These are phyloP conservation scores for Andrena camellia DNA, from an alignment of 2,888 invertebrate species.

Conservation along the genomic window DNA sequence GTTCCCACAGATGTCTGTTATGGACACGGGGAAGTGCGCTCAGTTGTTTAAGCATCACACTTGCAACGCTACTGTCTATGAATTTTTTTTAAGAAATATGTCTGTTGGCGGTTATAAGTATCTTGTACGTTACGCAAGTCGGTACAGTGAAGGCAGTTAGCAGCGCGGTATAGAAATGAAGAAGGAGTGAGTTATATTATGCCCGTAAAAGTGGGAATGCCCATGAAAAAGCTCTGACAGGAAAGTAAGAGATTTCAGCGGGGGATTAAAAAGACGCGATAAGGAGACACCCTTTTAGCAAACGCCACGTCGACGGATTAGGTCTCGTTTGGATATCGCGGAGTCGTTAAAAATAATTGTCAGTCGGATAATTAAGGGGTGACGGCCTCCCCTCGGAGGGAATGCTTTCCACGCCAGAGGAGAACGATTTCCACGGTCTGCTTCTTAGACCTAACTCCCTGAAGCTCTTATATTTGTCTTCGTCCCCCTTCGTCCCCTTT, in stretches of 20 bases:
- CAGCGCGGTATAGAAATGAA: no score
- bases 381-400: conserved; percentile 15
- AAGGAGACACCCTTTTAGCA: conserved; percentile 65
- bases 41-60: neutral
- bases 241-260: conserved; percentile 60
- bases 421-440: conserved; percentile 70
- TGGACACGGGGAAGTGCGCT: conserved; percentile 1
- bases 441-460: conserved; percentile 61
- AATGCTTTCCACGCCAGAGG: conserved; percentile 19
- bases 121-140: no score
- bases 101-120: neutral
- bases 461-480: conserved; percentile 58
- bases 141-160: no score
- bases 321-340: conserved; percentile 81
- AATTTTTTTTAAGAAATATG: neutral
- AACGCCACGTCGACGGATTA: conserved; percentile 78
- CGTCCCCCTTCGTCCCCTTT: conserved; percentile 38
- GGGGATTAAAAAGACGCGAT: conserved; percentile 67
- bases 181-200: no score
- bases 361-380: conserved; percentile 83
- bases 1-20: conserved; percentile 28
- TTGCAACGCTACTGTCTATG: neutral
- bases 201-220: neutral
- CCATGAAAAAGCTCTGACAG: neutral
- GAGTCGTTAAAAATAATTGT: conserved; percentile 85